Evolutionary conservation across 92 coral and sea anemone genomes (phyloP).

Genomic region (Actinostola sp.): DNA sequence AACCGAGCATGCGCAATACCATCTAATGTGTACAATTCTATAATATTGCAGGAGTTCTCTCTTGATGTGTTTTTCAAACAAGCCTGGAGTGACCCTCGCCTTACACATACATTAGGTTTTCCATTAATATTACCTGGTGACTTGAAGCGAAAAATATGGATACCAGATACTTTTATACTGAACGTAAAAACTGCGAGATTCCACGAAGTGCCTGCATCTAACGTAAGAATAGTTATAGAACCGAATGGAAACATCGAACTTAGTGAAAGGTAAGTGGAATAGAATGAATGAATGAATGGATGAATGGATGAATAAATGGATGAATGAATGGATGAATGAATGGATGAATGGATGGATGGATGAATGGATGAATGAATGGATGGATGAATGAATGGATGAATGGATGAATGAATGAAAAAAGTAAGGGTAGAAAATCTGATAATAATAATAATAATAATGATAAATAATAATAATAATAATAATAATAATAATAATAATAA

Average conservation of each 20-base stretch:
- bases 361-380: too few species aligned
- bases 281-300: not conserved
- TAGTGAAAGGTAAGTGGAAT: slow-evolving; percentile 73
- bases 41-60: slow-evolving; percentile 71
- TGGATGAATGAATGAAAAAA: too few species aligned
- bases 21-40: too few species aligned
- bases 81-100: slow-evolving; percentile 93
- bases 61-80: slow-evolving; percentile 94
- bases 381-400: too few species aligned
- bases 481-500: too few species aligned
- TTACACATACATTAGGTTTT: slow-evolving; percentile 56
- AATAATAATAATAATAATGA: too few species aligned
- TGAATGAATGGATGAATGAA: too few species aligned
- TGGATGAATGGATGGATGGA: too few species aligned
- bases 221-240: slow-evolving; percentile 74
- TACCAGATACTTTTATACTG: slow-evolving; percentile 93
- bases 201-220: slow-evolving; percentile 82
- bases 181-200: slow-evolving; percentile 91
- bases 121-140: slow-evolving; percentile 80
- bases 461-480: too few species aligned
- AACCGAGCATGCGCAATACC: too few species aligned
- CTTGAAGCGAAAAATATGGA: slow-evolving; percentile 79
- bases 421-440: too few species aligned
- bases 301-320: not conserved
- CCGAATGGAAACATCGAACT: slow-evolving; percentile 83